Conservation (phyloP, 1,140 invertebrate genomes). For the Listronotus bonariensis region DNA sequence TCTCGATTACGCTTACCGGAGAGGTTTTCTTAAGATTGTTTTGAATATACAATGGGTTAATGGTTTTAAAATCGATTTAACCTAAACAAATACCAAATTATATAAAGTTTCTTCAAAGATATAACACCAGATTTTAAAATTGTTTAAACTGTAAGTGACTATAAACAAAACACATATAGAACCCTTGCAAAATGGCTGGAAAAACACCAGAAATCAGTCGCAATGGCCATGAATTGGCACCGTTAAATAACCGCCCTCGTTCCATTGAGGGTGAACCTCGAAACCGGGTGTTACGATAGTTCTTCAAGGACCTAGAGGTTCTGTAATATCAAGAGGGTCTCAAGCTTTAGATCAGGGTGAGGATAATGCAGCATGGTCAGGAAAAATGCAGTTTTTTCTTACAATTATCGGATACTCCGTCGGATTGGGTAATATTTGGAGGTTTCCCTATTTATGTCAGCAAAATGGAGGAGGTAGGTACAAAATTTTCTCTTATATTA, state of each 20-base stretch:
- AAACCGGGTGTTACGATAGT: slow-evolving; percentile 69
- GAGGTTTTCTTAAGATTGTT: neutral
- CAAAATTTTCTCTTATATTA: too few species aligned
- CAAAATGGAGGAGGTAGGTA: slow-evolving; percentile 90
- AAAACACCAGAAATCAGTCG: slow-evolving; percentile 61
- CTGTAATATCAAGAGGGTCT: slow-evolving; percentile 58
- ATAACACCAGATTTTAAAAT: too few species aligned
- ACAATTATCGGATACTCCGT: slow-evolving; percentile 90
- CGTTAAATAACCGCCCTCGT: slow-evolving; percentile 64
- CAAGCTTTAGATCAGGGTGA: slow-evolving; percentile 54
- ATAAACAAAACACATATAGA: neutral
- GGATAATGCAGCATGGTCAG: slow-evolving; percentile 77
- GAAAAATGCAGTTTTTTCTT: slow-evolving; percentile 89
- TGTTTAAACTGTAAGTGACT: neutral
- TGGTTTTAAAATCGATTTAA: neutral
- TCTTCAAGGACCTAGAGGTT: slow-evolving; percentile 60
- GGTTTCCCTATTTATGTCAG: slow-evolving; percentile 93
- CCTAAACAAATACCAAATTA: too few species aligned
- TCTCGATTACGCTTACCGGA: slow-evolving; percentile 15
- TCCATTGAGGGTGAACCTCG: slow-evolving; percentile 47
- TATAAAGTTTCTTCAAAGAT: too few species aligned
- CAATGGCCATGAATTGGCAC: slow-evolving; percentile 78
- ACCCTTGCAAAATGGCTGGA: slow-evolving; percentile 38
- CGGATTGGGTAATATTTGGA: slow-evolving; percentile 91
- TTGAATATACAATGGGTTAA: slow-evolving; percentile 9